Conservation (phyloP, 2,113 vertebrate species). For the Antechinus stuartii region DNA sequence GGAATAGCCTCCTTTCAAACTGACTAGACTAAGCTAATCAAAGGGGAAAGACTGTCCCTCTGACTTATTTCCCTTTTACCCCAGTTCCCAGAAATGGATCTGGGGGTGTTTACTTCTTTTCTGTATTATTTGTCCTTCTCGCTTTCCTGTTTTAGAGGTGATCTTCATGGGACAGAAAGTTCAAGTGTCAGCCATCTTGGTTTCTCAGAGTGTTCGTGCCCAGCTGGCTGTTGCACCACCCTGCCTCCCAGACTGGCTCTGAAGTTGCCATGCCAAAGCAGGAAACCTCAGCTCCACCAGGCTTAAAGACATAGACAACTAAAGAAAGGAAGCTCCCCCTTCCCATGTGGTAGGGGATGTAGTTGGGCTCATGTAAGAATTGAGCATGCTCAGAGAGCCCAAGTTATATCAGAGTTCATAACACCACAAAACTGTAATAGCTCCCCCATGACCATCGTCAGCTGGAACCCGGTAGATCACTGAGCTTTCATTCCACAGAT, state of each 20-base stretch:
- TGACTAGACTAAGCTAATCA: too few species aligned
- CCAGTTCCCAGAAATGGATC: background rate
- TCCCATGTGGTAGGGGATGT: background rate
- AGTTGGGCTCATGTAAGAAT: background rate
- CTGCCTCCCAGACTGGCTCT: background rate
- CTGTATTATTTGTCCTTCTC: background rate
- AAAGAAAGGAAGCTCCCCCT: background rate
- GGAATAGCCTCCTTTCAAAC: background rate
- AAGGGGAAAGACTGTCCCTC: background rate
- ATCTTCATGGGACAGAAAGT: background rate
- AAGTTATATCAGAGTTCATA: background rate
- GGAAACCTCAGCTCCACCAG: background rate
- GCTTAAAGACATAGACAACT: background rate
- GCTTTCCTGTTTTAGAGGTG: background rate
- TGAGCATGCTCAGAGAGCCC: background rate
- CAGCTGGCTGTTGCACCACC: background rate
- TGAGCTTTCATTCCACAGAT: background rate
- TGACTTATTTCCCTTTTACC: background rate
- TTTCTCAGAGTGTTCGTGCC: background rate
- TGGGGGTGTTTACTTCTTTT: background rate
- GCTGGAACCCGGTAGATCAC: background rate
- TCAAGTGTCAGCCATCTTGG: background rate
- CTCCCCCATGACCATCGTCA: background rate
- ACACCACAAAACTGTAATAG: background rate
- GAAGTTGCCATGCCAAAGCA: background rate